Percentiles rank a stretch among this genome's conserved stretches.
Conservation (phyloP, 2,113 vertebrate genomes). For the Sebastes fasciatus region DNA sequence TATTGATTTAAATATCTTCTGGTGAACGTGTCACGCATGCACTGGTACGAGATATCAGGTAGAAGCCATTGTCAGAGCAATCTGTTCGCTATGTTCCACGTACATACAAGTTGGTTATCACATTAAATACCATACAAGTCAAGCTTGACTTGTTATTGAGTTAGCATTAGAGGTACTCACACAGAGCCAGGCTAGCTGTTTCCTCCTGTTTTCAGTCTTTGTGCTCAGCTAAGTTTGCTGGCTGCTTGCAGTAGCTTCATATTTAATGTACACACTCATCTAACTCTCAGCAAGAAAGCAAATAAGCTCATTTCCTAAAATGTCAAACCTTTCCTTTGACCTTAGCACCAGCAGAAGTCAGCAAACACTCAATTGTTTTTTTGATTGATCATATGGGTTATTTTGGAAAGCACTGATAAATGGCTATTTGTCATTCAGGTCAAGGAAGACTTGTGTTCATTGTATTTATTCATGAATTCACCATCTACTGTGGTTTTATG, state of each 20-base stretch:
- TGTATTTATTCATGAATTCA: conserved; percentile 1
- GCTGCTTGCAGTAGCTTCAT: background rate
- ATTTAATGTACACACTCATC: too few relatives aligned
- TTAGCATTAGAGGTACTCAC: too few relatives aligned
- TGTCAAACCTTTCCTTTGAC: background rate
- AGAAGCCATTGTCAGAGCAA: background rate
- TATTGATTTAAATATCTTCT: too few relatives aligned
- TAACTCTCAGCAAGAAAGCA: background rate
- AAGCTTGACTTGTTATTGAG: too few relatives aligned
- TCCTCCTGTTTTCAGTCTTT: background rate
- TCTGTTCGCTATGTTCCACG: too few relatives aligned
- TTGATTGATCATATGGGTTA: background rate
- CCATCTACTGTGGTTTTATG: conserved; percentile 8
- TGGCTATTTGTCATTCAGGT: background rate
- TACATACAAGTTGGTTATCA: too few relatives aligned
- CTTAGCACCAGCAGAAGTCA: background rate
- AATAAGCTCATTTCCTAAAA: background rate
- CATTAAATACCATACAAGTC: too few relatives aligned
- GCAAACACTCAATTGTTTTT: background rate
- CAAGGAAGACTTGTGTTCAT: background rate
- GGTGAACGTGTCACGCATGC: background rate
- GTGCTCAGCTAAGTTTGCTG: background rate
- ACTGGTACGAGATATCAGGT: background rate
- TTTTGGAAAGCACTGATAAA: background rate
- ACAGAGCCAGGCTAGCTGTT: background rate